These are phyloP conservation scores for Oceanites oceanicus DNA, from an alignment of 2,113 vertebrate genomes.

Conservation along the genomic window DNA sequence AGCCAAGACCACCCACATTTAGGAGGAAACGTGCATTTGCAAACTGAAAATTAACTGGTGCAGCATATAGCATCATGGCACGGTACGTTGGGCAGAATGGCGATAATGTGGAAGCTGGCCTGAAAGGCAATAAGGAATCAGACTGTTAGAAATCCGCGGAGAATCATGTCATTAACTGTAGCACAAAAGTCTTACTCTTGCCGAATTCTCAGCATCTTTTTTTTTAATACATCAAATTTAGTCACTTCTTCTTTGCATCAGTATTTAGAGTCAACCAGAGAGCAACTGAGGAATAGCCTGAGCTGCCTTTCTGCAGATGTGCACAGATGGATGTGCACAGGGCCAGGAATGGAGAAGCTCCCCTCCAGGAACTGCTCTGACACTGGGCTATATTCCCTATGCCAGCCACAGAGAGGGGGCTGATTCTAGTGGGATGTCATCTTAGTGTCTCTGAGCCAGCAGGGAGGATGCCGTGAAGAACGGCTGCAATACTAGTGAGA, in stretches of 20 bases:
- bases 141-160: background rate
- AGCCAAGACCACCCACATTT: conserved; percentile 13
- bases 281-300: background rate
- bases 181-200: background rate
- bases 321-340: background rate
- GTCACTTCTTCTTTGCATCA: background rate
- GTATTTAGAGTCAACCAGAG: background rate
- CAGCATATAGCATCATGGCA: background rate
- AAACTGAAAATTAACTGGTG: background rate
- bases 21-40: background rate
- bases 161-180: background rate
- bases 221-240: background rate
- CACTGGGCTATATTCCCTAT: background rate
- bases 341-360: background rate
- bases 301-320: background rate
- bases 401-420: background rate
- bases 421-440: background rate
- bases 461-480: background rate
- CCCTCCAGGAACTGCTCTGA: background rate
- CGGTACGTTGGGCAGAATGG: background rate
- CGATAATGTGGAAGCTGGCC: background rate
- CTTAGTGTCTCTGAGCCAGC: background rate
- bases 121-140: background rate
- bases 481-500: background rate
- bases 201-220: background rate